Conservation (phyloP, 2,888 invertebrate species). For the Mythimna lalbum region DNA sequence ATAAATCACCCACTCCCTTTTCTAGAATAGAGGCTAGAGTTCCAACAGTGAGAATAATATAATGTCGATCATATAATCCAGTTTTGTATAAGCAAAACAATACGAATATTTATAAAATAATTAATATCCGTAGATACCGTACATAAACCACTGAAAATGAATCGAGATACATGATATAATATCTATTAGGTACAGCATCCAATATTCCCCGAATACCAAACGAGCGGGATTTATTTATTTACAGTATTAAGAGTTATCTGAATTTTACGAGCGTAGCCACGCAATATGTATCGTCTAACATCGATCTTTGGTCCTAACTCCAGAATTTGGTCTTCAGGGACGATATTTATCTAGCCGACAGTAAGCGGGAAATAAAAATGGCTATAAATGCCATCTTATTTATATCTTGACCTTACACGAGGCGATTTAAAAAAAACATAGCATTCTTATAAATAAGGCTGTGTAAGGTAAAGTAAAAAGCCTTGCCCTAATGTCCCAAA, state of each 20-base stretch:
- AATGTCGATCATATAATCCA: too few relatives aligned
- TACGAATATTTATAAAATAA: background rate
- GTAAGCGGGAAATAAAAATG: constrained; percentile 48
- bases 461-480: constrained; percentile 1
- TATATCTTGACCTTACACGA: constrained; percentile 30
- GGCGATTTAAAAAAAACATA: background rate
- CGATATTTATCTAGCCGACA: constrained; percentile 45
- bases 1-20: too few relatives aligned
- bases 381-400: constrained; percentile 47
- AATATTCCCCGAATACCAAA: constrained; percentile 22
- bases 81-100: too few relatives aligned
- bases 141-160: constrained; percentile 21
- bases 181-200: constrained; percentile 23
- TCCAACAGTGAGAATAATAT: too few relatives aligned
- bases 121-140: background rate
- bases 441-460: background rate
- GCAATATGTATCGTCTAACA: constrained; percentile 51
- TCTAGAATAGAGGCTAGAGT: too few relatives aligned
- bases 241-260: constrained; percentile 36
- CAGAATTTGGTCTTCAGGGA: constrained; percentile 47
- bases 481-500: background rate
- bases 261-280: constrained; percentile 40
- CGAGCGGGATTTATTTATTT: constrained; percentile 39
- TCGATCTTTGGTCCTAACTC: constrained; percentile 48
- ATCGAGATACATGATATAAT: constrained; percentile 15